Percentiles rank a stretch among this genome's conserved stretches.
Conservation (phyloP, 2,888 invertebrate genomes). For the Furcula furcula region DNA sequence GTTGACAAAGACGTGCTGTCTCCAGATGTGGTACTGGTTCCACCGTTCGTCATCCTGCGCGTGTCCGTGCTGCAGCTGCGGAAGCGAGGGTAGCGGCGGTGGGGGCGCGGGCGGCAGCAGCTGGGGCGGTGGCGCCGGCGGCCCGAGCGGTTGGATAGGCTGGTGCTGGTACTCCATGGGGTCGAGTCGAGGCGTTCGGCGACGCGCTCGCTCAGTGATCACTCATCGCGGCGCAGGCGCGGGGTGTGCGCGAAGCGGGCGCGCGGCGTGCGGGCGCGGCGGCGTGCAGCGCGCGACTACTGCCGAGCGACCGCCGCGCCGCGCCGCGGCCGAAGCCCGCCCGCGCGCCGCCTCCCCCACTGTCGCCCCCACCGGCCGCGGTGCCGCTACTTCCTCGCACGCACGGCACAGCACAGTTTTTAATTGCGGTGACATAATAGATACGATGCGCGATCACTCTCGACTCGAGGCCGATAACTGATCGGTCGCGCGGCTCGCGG, state of each 20-base stretch:
- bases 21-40: constrained; percentile 90
- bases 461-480: constrained; percentile 50
- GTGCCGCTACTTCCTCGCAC: constrained; percentile 27
- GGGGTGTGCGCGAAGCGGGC: constrained; percentile 42
- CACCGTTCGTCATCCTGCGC: constrained; percentile 84
- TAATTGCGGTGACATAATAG: constrained; percentile 61
- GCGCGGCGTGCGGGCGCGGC: constrained; percentile 49
- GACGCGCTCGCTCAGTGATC: constrained; percentile 59
- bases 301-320: constrained; percentile 34
- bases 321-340: constrained; percentile 34
- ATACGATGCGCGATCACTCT: constrained; percentile 56
- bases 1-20: constrained; percentile 90
- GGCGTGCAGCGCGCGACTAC: constrained; percentile 55
- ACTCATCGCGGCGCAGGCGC: constrained; percentile 68
- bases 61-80: constrained; percentile 83
- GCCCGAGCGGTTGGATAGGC: constrained; percentile 81
- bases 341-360: constrained; percentile 18
- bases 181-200: constrained; percentile 48
- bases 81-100: constrained; percentile 84
- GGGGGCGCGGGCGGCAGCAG: constrained; percentile 80
- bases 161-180: constrained; percentile 78
- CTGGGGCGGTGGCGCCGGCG: constrained; percentile 84
- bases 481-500: constrained; percentile 39
- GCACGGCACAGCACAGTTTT: constrained; percentile 45
- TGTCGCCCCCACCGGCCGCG: constrained; percentile 17